phyloP scores from a whole-genome alignment of 1,140 invertebrate species.

The Apocrypta bakeri region DNA sequence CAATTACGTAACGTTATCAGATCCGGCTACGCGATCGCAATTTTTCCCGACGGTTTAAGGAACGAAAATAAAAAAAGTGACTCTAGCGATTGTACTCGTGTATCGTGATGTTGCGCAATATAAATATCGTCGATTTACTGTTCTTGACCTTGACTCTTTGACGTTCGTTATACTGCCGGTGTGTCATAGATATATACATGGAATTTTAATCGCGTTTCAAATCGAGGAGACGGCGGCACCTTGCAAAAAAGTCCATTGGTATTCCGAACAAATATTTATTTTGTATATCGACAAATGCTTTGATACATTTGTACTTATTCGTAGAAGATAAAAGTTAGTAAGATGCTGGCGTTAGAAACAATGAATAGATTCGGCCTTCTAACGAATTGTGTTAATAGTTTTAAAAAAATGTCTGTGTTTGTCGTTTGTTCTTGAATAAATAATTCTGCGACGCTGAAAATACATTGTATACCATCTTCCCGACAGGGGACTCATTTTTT shows the following conservation, averaged over 20 bases:
- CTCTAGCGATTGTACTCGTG: not conserved
- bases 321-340: not conserved
- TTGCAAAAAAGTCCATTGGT: not conserved
- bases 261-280: not conserved
- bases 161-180: not conserved
- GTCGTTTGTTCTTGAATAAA: too few species aligned
- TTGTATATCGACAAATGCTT: not conserved
- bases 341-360: too few species aligned
- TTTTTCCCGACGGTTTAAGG: not conserved
- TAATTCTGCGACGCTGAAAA: too few species aligned
- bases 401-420: too few species aligned
- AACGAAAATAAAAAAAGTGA: too few species aligned
- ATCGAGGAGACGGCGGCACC: not conserved
- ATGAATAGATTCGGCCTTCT: too few species aligned
- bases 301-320: not conserved
- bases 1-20: too few species aligned
- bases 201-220: constrained; percentile 28
- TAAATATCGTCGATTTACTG: constrained; percentile 6
- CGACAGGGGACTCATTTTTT: too few species aligned
- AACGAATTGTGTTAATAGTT: too few species aligned
- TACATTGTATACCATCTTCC: too few species aligned
- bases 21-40: not conserved
- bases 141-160: constrained; percentile 13
- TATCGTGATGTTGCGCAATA: not conserved
- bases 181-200: not conserved